Conservation (phyloP, 2,888 invertebrate species). For the Hermaeophaga mercurialis region DNA sequence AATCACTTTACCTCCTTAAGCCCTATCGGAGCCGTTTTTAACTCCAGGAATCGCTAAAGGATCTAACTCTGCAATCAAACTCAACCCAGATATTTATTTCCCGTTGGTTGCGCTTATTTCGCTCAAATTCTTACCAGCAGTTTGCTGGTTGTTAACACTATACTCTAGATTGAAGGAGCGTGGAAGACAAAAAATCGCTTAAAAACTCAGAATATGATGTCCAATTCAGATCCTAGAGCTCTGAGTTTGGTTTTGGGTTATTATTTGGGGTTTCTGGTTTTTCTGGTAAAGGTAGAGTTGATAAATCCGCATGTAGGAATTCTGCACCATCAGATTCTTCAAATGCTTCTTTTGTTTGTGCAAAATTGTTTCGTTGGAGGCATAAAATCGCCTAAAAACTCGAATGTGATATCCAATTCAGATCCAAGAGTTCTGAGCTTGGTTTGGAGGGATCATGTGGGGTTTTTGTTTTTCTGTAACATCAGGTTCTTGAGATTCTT, state of each 20-base stretch:
- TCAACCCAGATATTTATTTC: constrained; percentile 72
- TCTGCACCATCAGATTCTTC: constrained; percentile 41
- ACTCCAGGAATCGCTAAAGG: constrained; percentile 85
- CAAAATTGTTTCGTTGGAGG: no score
- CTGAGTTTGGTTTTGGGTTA: constrained; percentile 44
- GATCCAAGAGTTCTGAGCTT: no score
- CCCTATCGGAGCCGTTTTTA: constrained; percentile 44
- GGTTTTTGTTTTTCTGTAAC: no score
- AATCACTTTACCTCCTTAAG: constrained; percentile 35
- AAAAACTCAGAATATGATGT: constrained; percentile 45
- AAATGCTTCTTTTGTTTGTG: no score
- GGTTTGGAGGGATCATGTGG: no score
- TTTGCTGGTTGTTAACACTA: constrained; percentile 30
- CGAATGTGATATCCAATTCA: no score
- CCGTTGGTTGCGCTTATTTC: constrained; percentile 34
- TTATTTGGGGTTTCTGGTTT: constrained; percentile 22
- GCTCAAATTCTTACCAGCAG: constrained; percentile 36
- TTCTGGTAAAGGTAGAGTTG: constrained; percentile 32
- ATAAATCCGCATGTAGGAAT: constrained; percentile 53
- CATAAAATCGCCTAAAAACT: no score
- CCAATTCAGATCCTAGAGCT: constrained; percentile 51
- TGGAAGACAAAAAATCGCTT: constrained; percentile 55
- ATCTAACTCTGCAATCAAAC: constrained; percentile 91
- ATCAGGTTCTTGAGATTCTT: constrained; percentile 31
- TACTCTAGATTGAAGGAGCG: constrained; percentile 48